Base-by-base conservation (phyloP, 2,797 vertebrate species). In the Acanthurus tractus region DNA sequence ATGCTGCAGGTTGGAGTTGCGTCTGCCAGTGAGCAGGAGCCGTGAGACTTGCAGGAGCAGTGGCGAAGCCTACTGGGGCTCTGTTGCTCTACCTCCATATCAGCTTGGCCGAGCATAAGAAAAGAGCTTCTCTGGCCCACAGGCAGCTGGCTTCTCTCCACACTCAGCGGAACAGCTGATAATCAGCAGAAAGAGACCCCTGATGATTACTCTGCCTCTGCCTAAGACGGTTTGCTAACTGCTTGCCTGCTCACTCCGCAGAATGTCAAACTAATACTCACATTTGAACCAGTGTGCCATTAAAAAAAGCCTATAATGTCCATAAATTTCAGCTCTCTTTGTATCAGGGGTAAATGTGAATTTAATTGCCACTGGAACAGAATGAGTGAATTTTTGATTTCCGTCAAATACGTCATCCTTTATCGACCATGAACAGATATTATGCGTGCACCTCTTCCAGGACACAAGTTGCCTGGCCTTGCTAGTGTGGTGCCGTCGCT, bases 141-240 rank as follows among this genome's bases (percentile, higher is more conserved):
- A 82, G 87, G 88, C 88, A 88, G 90, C 89, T 93, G 90, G 89
- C 92, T 88, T 79, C 82, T 68, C 88, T 91, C 89, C 86, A 86
- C 86, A 71, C 90, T 86, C 81, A 86, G 88, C 58, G n/a, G 81
- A 89, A 89, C 59, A 55, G 71, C 79, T 90, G 91, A 92, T 92
- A 88, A 92, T 92, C 90, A 79, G 89, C 89, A 91, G 85, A 90
- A 91, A 91, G 91, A 93, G 86, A 89, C 88, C 90, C 90, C 88
- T 78, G 90, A 90, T 91, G 88, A 91, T 92, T 89, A 83, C 85
- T 87, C 85, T 81, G 88, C 81, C 81, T 85, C 84, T 82, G 81
- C 89, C 71, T 74, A 75, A 75, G 83, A 89, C 61, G 57, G 75
- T 84, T 34, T 80, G 85, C 92, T 89, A 89, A 89, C 88, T 86